Percentiles rank a stretch among this genome's conserved stretches.
Conservation (phyloP, 2,113 vertebrate species). For the Odobenus rosmarus region DNA sequence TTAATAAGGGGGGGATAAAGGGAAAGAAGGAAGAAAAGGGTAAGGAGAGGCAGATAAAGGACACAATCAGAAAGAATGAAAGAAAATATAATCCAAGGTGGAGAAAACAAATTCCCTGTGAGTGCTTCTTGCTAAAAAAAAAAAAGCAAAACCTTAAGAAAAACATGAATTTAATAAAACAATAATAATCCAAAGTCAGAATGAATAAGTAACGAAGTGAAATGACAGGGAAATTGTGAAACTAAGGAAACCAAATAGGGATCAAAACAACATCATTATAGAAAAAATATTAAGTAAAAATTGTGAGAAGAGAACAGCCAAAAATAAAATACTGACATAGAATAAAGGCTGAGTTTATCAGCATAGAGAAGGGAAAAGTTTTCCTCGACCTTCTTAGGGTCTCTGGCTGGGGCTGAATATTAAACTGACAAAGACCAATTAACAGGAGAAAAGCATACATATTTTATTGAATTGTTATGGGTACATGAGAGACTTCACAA, state of each 20-base stretch:
- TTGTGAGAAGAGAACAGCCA: not conserved
- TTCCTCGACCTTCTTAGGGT: not conserved
- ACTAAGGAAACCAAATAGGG: not conserved
- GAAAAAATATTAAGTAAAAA: constrained; percentile 31
- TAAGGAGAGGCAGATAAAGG: not conserved
- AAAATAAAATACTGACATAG: not conserved
- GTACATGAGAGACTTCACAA: not conserved
- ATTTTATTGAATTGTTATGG: not conserved
- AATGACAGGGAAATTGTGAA: not conserved
- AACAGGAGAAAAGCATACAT: not conserved
- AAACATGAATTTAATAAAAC: constrained; percentile 13
- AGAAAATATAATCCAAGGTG: not conserved
- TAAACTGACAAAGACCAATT: not conserved
- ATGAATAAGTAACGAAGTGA: not conserved
- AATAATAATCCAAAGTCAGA: not conserved
- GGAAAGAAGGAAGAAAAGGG: not conserved
- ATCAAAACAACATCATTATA: not conserved
- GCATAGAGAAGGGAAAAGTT: not conserved
- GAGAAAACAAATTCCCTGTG: not conserved
- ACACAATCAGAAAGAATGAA: not conserved
- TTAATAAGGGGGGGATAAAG: not conserved
- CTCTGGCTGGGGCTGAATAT: not conserved
- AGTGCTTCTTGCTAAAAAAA: not conserved
- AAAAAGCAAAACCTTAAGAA: not conserved
- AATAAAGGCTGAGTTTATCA: not conserved